Conservation (phyloP, 2,797 vertebrate genomes). For the Argya squamiceps region DNA sequence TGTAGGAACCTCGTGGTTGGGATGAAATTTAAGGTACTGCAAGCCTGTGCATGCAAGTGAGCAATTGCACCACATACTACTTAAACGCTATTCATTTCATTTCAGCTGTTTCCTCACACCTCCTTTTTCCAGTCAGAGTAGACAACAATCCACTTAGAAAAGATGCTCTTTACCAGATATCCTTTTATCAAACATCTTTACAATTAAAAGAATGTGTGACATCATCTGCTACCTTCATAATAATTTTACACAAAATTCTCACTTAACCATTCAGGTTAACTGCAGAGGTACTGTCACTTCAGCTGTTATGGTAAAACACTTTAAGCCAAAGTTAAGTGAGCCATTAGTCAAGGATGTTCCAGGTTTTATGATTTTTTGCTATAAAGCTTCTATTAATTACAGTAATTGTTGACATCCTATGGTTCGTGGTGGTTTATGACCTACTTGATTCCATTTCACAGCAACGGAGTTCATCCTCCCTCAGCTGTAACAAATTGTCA, state of each 20-base stretch:
- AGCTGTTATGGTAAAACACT: neutral
- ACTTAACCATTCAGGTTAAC: neutral
- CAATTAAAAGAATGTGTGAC: neutral
- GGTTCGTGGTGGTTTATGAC: neutral
- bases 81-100: neutral
- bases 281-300: neutral
- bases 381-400: neutral
- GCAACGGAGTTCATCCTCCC: neutral
- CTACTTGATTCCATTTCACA: neutral
- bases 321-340: neutral
- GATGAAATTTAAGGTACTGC: neutral
- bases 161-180: neutral
- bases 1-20: rapidly evolving
- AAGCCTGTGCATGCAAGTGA: neutral
- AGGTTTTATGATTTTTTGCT: neutral
- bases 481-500: neutral
- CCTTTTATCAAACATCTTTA: neutral
- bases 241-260: neutral
- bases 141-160: neutral
- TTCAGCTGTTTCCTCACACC: neutral
- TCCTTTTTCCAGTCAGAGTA: neutral
- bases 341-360: neutral
- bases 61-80: neutral
- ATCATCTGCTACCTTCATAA: neutral
- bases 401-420: neutral